Percentiles rank a stretch among this genome's conserved stretches.
Evolutionary conservation across 2,113 vertebrate species (phyloP).

Genomic region (Neofelis nebulosa): DNA sequence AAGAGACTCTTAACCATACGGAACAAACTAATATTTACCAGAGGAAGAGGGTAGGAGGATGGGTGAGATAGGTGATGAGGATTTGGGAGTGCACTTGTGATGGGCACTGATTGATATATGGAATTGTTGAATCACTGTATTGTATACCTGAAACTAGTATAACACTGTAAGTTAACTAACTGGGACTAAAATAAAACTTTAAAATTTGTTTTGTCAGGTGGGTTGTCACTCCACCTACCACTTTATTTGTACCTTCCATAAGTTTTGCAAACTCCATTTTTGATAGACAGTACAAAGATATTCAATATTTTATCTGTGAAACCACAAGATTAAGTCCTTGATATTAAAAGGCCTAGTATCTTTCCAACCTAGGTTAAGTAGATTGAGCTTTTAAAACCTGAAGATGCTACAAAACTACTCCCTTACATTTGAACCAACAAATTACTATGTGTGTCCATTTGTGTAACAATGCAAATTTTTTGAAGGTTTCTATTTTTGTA

Average conservation of each 20-base stretch:
- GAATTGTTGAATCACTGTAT: neutral
- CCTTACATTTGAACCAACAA: neutral
- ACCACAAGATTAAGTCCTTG: neutral
- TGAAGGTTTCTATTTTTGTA: neutral
- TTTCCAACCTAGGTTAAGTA: neutral
- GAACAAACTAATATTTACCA: neutral
- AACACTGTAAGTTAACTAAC: neutral
- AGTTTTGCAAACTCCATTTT: neutral
- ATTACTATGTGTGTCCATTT: neutral
- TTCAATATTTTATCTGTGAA: neutral
- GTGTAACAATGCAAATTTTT: neutral
- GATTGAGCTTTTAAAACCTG: neutral
- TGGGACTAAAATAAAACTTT: neutral
- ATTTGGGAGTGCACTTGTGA: neutral
- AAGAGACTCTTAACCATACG: neutral
- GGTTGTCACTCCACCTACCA: neutral
- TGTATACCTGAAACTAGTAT: neutral
- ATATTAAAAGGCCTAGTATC: neutral
- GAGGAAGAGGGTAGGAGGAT: neutral
- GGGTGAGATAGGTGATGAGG: neutral
- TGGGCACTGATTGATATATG: neutral
- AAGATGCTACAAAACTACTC: neutral
- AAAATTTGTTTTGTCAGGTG: neutral
- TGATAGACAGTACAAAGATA: neutral
- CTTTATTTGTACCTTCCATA: neutral